A percentile compares a stretch with the other conserved stretches of the same genome.
Conservation (phyloP, 2,888 invertebrate genomes). For the Nephrocerus scutellatus region DNA sequence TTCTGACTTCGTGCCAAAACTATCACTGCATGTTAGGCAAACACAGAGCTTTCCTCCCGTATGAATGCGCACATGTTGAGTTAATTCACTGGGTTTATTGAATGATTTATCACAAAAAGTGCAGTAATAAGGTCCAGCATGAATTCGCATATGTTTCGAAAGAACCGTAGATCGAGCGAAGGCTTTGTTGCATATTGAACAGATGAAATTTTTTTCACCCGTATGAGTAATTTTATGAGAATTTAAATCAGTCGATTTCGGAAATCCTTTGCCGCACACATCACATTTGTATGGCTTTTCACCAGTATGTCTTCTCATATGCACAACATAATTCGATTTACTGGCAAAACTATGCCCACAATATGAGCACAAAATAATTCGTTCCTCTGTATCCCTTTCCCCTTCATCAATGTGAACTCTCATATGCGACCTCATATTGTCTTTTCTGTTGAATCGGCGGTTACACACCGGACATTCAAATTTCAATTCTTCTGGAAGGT, state of each 20-base stretch:
- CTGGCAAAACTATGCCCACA: conserved; percentile 26
- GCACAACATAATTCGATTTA: conserved; percentile 25
- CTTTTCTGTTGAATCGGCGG: conserved; percentile 23
- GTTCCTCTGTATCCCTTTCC: conserved; percentile 17
- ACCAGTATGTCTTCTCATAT: conserved; percentile 25
- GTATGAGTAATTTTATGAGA: conserved; percentile 25
- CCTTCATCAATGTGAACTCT: conserved; percentile 24
- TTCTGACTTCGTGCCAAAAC: conserved; percentile 10
- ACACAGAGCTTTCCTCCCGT: conserved; percentile 1
- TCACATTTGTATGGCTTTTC: conserved; percentile 24
- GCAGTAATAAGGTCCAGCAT: conserved; percentile 21
- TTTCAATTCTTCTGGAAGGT: conserved; percentile 24
- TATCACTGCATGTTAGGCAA: conserved; percentile 16
- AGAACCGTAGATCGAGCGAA: conserved; percentile 22
- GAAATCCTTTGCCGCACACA: conserved; percentile 24
- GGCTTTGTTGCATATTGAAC: conserved; percentile 21
- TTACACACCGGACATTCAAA: conserved; percentile 24
- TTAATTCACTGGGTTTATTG: conserved; percentile 21
- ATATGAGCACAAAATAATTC: conserved; percentile 23
- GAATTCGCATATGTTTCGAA: conserved; percentile 22
- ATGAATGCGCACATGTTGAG: conserved; percentile 19
- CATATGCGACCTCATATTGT: conserved; percentile 26
- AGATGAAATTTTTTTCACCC: conserved; percentile 22
- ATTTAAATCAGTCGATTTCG: conserved; percentile 23
- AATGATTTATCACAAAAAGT: conserved; percentile 19